Evolutionary conservation across 2,113 vertebrate species (phyloP).

Genomic region (Hemiprocne comata): DNA sequence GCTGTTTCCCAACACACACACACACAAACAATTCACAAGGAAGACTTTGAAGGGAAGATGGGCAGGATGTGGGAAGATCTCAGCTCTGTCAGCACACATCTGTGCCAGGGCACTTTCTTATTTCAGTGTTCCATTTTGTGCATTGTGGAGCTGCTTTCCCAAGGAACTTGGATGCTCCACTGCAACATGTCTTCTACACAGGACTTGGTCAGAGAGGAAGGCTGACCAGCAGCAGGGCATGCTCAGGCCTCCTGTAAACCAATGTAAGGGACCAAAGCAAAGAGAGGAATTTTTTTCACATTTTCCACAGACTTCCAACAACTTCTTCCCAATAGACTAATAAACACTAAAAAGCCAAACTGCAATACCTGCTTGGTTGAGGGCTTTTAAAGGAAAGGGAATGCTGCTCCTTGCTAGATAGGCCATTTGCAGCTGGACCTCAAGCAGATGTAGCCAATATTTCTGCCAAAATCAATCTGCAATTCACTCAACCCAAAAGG

Average conservation of each 20-base stretch:
- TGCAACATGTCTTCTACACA: rapidly evolving
- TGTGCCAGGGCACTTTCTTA: neutral
- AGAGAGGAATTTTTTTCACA: neutral
- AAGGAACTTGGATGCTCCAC: neutral
- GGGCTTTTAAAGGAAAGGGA: neutral
- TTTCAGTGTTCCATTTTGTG: neutral
- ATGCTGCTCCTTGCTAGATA: neutral
- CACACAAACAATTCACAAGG: no score
- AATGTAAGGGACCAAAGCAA: neutral
- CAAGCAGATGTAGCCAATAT: neutral
- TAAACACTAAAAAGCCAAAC: neutral
- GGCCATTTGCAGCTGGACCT: neutral
- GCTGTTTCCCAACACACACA: neutral
- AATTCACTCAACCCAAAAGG: neutral
- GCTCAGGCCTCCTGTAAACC: neutral
- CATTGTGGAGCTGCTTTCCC: neutral
- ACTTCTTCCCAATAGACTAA: neutral
- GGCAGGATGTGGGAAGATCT: neutral
- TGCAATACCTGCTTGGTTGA: neutral
- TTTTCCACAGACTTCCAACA: neutral
- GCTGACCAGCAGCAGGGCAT: neutral
- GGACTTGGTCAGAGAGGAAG: neutral
- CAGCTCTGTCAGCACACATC: neutral
- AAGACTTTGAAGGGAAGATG: neutral
- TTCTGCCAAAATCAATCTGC: neutral